Evolutionary conservation across 2,113 vertebrate genomes (phyloP), one percentile per base, ranked within the genome.

Genomic region (Seriola quinqueradiata): DNA sequence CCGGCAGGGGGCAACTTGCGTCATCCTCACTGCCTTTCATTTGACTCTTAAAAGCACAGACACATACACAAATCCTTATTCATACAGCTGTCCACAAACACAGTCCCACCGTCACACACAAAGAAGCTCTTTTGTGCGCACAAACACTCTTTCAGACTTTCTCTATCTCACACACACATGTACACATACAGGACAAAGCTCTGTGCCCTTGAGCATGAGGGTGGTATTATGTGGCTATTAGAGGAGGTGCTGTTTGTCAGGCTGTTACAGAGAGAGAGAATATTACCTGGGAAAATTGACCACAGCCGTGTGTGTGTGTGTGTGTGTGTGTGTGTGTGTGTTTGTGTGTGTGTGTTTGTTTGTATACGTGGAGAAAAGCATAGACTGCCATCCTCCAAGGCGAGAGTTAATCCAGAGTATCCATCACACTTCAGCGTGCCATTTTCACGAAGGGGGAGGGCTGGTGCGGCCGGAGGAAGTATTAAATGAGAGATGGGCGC

Each of bases 1-100:
- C 60, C 5, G 19, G 55, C 19, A 28, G 8, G 75, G 75, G 48
- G 58, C 42, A 73, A 70, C 64, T 81, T 75, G 76, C 85, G 73
- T 77, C 75, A 66, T 92, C 83, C 76, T 82, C 65, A 5, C 79
- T 80, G 85, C 69, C 79, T 84, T 91, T 90, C 71, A 87, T 85
- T 88, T 68, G 74, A 77, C 73, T 79, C 80, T 79, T 52, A 75
- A 25, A 71, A 80, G 44, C 65, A 25, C 74, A 66, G 58, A 59
- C 40, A 50, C 19, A 54, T 12, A 55, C 54, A 55, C 21, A 54
- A 76, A 82, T 80, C 83, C 70, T 58, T 60, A 81, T 68, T 86
- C 70, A 84, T 72, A 64, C 69, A 78, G 66, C 69, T 83, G 71
- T 88, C 63, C 40, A 50, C 46, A 75, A 48, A 67, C 17, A 57